Conservation (phyloP, 2,797 vertebrate genomes). For the Sebastes miniatus region DNA sequence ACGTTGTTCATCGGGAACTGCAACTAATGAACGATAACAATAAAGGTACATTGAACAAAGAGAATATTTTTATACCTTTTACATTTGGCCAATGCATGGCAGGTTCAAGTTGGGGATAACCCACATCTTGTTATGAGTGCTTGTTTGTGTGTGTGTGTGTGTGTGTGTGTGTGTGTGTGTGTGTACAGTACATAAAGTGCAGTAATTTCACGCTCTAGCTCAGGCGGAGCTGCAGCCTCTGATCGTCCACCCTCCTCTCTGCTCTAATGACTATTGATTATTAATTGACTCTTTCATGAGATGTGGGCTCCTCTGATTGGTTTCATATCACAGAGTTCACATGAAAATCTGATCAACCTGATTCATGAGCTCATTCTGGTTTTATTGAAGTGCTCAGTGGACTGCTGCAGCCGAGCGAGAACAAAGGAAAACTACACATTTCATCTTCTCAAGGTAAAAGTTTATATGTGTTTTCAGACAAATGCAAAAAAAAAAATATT, state of each 20-base stretch:
- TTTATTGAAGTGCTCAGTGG: constrained; percentile 28
- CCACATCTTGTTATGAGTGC: not conserved
- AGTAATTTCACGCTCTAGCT: constrained; percentile 72
- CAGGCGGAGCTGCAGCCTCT: constrained; percentile 36
- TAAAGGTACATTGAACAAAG: no score
- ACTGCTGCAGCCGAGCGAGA: not conserved
- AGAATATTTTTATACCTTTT: not conserved
- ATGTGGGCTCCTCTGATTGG: constrained; percentile 45
- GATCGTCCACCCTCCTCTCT: constrained; percentile 33
- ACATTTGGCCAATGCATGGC: not conserved
- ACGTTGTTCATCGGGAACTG: not conserved
- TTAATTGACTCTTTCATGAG: constrained; percentile 68
- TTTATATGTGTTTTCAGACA: not conserved
- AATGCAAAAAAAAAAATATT: not conserved
- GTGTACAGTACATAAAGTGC: constrained; percentile 23
- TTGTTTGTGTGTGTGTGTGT: not conserved
- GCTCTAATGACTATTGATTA: constrained; percentile 70
- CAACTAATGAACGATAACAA: not conserved
- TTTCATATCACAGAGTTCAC: constrained; percentile 61
- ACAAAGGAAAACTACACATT: not conserved
- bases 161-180: not conserved
- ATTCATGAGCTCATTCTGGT: constrained; percentile 33
- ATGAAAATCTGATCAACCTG: constrained; percentile 47
- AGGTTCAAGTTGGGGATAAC: not conserved
- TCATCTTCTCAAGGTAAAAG: not conserved